Evolutionary conservation across 2,113 vertebrate genomes (phyloP).

Genomic region (Sarotherodon lohbergeri): DNA sequence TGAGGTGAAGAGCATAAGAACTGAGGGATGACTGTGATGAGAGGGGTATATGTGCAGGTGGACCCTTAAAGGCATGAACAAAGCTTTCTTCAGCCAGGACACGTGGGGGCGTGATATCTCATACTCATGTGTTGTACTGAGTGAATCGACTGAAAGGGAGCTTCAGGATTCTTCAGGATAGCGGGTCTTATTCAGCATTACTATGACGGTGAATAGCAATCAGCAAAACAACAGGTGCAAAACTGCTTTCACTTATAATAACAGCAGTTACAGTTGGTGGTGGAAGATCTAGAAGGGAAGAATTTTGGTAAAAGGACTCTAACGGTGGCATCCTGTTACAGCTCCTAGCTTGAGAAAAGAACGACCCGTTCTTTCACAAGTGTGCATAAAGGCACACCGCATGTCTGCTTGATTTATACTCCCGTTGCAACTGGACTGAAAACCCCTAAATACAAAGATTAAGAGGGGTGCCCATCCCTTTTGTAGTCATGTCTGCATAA

Average conservation of each 20-base stretch:
- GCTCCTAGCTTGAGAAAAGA: neutral
- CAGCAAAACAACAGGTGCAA: neutral
- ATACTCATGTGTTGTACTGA: neutral
- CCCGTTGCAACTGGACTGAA: neutral
- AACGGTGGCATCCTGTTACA: neutral
- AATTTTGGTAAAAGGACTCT: neutral
- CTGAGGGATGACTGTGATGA: neutral
- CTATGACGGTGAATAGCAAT: neutral
- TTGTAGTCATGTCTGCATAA: neutral
- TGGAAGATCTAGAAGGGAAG: neutral
- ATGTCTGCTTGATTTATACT: neutral
- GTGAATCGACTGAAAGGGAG: neutral
- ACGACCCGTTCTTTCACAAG: neutral
- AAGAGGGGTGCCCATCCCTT: neutral
- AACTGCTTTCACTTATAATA: neutral
- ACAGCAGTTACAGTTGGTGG: neutral
- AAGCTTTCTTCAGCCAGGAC: neutral
- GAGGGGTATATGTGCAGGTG: neutral
- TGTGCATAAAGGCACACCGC: neutral
- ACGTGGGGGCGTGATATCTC: neutral
- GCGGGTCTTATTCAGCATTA: neutral
- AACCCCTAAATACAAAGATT: neutral
- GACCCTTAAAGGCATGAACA: neutral
- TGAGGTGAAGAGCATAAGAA: neutral
- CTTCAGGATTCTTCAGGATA: neutral